Evolutionary conservation across 2,888 invertebrate species (phyloP).

Genomic region (Encarsia formosa): DNA sequence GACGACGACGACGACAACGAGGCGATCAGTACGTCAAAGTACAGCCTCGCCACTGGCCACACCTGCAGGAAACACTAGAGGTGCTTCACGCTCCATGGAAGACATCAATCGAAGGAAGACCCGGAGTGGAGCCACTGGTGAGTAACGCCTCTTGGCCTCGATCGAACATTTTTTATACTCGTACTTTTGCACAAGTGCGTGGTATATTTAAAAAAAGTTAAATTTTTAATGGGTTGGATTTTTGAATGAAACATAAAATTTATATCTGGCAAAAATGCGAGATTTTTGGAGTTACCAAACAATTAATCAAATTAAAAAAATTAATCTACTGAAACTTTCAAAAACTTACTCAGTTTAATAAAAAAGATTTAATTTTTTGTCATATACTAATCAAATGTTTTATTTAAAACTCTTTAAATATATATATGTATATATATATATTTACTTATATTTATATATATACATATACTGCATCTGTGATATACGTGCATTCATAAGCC

Average conservation of each 20-base stretch:
- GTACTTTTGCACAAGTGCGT: no score
- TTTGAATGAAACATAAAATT: conserved; percentile 2
- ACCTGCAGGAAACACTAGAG: conserved; percentile 49
- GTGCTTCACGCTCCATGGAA: conserved; percentile 48
- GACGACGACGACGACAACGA: conserved; percentile 33
- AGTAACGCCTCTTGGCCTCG: conserved; percentile 33
- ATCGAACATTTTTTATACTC: no score
- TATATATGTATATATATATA: no score
- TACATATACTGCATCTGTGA: conserved; percentile 29
- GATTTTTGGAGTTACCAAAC: no score
- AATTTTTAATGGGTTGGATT: not conserved
- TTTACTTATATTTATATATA: no score
- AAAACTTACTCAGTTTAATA: no score
- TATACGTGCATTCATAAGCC: conserved; percentile 30
- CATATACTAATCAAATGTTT: no score
- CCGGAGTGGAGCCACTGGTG: conserved; percentile 51
- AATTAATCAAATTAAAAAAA: no score
- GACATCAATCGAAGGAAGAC: conserved; percentile 50
- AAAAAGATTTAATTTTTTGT: no score
- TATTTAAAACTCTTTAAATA: no score
- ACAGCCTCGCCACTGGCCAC: conserved; percentile 48
- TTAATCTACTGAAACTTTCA: no score
- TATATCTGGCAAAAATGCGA: no score
- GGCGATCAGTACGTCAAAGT: conserved; percentile 49
- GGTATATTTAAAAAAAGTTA: not conserved